phyloP scores from a whole-genome alignment of 2,113 vertebrate species.

The Prolemur simus region DNA sequence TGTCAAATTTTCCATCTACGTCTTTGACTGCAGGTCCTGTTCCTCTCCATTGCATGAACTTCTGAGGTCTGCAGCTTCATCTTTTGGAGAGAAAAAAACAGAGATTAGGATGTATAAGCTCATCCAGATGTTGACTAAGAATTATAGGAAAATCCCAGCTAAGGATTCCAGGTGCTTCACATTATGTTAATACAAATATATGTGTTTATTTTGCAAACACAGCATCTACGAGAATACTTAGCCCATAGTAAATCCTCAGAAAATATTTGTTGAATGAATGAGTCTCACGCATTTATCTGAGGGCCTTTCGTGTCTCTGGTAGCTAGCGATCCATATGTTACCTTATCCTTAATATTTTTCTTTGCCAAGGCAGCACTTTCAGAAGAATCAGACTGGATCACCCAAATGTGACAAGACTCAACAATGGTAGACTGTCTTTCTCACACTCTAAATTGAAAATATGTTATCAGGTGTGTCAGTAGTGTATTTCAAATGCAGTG shows the following conservation, averaged over 20 bases:
- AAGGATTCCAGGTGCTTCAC: not conserved
- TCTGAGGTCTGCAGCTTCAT: not conserved
- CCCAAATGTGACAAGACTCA: not conserved
- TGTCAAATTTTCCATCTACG: not conserved
- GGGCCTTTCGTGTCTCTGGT: not conserved
- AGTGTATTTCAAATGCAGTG: not conserved
- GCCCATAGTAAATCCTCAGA: not conserved
- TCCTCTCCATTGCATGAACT: not conserved
- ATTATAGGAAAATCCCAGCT: not conserved
- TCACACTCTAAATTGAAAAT: not conserved
- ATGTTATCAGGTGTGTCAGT: not conserved
- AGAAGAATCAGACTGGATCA: not conserved
- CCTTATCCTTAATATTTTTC: not conserved
- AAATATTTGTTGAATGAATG: not conserved
- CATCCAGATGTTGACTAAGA: not conserved
- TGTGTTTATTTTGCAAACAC: not conserved
- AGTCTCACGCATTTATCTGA: not conserved
- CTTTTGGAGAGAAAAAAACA: not conserved
- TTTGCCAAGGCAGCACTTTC: not conserved
- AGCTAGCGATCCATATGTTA: not conserved
- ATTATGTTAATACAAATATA: not conserved
- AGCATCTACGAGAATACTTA: not conserved
- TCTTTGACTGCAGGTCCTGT: not conserved
- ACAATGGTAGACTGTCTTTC: rapidly evolving
- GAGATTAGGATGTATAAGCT: not conserved